Conservation (phyloP, 1,140 invertebrate genomes). For the Andricus grossulariae region DNA sequence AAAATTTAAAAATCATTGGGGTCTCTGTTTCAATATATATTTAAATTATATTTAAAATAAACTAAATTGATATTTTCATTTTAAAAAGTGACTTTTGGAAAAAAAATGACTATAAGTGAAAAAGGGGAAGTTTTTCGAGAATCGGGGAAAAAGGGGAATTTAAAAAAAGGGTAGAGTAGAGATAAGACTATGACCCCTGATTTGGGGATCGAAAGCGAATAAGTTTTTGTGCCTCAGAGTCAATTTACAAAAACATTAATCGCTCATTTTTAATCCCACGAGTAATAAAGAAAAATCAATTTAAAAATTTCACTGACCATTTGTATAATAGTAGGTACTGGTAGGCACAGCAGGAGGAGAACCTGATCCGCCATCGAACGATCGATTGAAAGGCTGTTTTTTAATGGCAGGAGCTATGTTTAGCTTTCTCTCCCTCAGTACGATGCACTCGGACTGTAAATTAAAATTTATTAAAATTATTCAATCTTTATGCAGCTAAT, state of each 20-base stretch:
- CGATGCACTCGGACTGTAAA: slow-evolving; percentile 83
- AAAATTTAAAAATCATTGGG: no score
- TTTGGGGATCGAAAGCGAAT: no score
- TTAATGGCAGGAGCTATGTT: slow-evolving; percentile 94
- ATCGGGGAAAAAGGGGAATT: no score
- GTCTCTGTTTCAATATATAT: no score
- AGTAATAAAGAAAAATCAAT: not conserved
- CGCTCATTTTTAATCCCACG: slow-evolving; percentile 12
- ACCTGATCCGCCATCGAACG: slow-evolving; percentile 72
- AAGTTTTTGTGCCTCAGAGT: not conserved
- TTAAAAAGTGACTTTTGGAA: no score
- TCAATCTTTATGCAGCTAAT: no score
- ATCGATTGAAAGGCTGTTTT: slow-evolving; percentile 81
- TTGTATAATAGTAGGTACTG: slow-evolving; percentile 78
- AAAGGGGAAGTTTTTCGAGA: no score
- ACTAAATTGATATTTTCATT: no score
- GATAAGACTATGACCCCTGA: no score
- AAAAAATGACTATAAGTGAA: no score
- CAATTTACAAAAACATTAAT: slow-evolving; percentile 27
- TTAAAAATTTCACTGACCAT: slow-evolving; percentile 71
- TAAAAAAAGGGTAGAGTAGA: no score
- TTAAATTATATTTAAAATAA: no score
- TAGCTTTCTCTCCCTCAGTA: slow-evolving; percentile 88
- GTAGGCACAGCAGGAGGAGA: slow-evolving; percentile 75
- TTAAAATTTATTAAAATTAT: slow-evolving; percentile 40